Evolutionary conservation across 2,797 vertebrate genomes (phyloP).

Genomic region (Syngnathus acus): DNA sequence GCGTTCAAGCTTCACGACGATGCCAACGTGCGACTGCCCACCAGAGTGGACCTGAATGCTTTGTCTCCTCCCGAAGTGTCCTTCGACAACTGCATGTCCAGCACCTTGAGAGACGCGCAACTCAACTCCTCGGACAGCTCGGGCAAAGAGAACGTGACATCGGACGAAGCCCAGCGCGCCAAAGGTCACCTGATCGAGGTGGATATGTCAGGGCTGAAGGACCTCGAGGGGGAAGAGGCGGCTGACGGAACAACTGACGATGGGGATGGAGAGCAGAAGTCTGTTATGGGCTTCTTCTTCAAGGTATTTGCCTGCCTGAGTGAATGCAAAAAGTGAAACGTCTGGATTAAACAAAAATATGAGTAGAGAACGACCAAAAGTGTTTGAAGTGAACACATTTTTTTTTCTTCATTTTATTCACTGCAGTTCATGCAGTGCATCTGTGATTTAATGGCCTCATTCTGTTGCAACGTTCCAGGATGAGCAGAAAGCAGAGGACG

Average conservation of each 20-base stretch:
- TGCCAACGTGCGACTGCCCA: slow-evolving; percentile 72
- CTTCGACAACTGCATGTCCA: slow-evolving; percentile 60
- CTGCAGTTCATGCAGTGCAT: not conserved
- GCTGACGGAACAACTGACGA: slow-evolving; percentile 35
- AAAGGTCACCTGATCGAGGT: slow-evolving; percentile 88
- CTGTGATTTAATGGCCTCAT: not conserved
- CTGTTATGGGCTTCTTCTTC: slow-evolving; percentile 92
- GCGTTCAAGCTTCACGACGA: slow-evolving; percentile 78
- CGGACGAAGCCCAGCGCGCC: slow-evolving; percentile 73
- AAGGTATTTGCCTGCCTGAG: slow-evolving; percentile 72
- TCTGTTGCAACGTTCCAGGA: slow-evolving; percentile 42
- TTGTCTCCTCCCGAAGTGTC: slow-evolving; percentile 42
- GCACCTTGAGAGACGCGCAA: slow-evolving; percentile 51
- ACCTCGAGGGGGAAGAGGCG: slow-evolving; percentile 67
- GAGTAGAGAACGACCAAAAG: too few species aligned
- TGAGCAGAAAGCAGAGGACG: slow-evolving; percentile 92
- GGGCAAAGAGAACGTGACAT: slow-evolving; percentile 63
- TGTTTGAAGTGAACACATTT: too few species aligned
- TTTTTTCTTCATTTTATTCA: too few species aligned
- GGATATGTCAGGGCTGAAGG: slow-evolving; percentile 82
- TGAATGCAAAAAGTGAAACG: too few species aligned
- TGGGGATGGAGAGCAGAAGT: slow-evolving; percentile 80
- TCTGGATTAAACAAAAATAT: too few species aligned
- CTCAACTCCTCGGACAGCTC: slow-evolving; percentile 58
- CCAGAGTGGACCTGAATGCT: slow-evolving; percentile 54